Percentiles rank a stretch among this genome's conserved stretches.
Evolutionary conservation across 1,140 invertebrate species (phyloP).

Genomic region (Drosophila miranda): DNA sequence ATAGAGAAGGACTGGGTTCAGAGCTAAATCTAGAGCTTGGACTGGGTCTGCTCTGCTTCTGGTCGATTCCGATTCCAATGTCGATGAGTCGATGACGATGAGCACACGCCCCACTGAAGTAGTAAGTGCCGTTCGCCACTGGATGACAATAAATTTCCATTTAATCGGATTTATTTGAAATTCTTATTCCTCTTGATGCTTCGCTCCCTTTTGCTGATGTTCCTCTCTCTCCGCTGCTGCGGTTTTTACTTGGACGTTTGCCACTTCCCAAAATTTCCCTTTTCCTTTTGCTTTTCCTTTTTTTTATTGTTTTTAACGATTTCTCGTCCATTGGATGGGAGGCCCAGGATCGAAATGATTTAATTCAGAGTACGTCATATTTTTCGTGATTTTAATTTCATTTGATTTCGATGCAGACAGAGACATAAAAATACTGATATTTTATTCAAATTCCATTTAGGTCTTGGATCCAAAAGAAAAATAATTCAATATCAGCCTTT

Average conservation of each 20-base stretch:
- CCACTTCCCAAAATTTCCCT: constrained; percentile 44
- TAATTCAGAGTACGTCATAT: constrained; percentile 45
- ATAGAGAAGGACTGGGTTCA: constrained; percentile 25
- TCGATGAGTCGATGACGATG: constrained; percentile 70
- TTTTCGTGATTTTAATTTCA: constrained; percentile 61
- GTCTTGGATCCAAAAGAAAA: no score
- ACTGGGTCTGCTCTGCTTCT: not conserved
- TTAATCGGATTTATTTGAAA: constrained; percentile 81
- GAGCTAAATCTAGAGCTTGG: constrained; percentile 9
- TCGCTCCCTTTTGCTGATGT: constrained; percentile 8
- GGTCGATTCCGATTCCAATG: constrained; percentile 29
- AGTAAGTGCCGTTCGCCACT: constrained; percentile 79
- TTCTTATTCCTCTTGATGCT: constrained; percentile 65
- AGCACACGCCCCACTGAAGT: constrained; percentile 74
- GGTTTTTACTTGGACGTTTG: constrained; percentile 58
- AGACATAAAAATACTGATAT: not conserved
- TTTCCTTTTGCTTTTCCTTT: not conserved
- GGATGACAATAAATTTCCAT: constrained; percentile 81
- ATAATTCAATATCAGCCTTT: no score
- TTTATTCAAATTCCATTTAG: no score
- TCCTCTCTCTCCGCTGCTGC: constrained; percentile 28
- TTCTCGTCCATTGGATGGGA: constrained; percentile 19
- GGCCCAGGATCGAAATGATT: constrained; percentile 36
- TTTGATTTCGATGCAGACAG: constrained; percentile 27
- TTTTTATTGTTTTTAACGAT: constrained; percentile 68